phyloP scores from a whole-genome alignment of 2,797 vertebrate species.

The Epinephelus coioides region DNA sequence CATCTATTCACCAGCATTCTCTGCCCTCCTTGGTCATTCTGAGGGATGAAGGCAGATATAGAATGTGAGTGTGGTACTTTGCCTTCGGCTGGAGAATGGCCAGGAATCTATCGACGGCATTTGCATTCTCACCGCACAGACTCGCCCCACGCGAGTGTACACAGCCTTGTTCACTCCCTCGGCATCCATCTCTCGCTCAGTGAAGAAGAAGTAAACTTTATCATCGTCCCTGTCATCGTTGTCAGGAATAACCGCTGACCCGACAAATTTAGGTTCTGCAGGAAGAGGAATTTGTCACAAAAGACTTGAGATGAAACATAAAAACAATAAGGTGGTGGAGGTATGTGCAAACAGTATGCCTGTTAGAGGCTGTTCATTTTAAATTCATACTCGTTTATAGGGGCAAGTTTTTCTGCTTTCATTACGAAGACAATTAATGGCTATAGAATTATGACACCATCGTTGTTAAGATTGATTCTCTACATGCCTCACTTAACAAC shows the following conservation, averaged over 20 bases:
- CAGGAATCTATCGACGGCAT: neutral
- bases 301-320: neutral
- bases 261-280: slow-evolving; percentile 95
- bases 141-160: slow-evolving; percentile 91
- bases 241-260: slow-evolving; percentile 93
- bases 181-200: slow-evolving; percentile 90
- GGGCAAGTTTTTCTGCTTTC: no score
- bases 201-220: slow-evolving; percentile 98
- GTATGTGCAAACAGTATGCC: neutral
- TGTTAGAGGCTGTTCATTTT: neutral
- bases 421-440: no score
- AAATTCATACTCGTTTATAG: neutral
- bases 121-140: slow-evolving; percentile 90
- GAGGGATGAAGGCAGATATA: slow-evolving; percentile 49
- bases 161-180: slow-evolving; percentile 89
- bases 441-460: no score
- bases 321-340: neutral
- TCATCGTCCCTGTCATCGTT: slow-evolving; percentile 96
- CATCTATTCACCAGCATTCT: slow-evolving; percentile 96
- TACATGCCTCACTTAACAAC: no score
- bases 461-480: no score
- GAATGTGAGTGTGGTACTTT: slow-evolving; percentile 16
- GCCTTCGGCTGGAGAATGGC: neutral
- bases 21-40: slow-evolving; percentile 97
- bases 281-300: slow-evolving; percentile 7